Percentiles rank a stretch among this genome's conserved stretches.
These are phyloP conservation scores for Pseudolaguvia tuberculata DNA, from an alignment of 2,113 vertebrate genomes.

Conservation along the genomic window DNA sequence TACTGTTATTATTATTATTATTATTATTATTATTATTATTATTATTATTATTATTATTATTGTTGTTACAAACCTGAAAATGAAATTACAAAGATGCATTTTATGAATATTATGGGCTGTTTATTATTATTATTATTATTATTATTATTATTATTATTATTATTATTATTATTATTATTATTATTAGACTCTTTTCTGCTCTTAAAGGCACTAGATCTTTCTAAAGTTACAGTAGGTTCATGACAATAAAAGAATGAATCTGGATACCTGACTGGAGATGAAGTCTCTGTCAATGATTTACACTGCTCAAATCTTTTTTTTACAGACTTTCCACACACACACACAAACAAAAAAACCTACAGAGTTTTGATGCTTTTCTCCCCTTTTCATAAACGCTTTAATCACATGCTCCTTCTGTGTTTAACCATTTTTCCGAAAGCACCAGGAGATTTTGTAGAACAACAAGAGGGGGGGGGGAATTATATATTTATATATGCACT, in stretches of 20 bases:
- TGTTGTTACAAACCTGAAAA: background rate
- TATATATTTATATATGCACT: conserved; percentile 3
- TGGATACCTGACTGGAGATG: conserved; percentile 23
- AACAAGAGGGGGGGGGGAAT: background rate
- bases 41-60: background rate
- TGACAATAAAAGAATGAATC: conserved; percentile 52
- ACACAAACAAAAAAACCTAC: background rate
- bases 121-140: too few species aligned
- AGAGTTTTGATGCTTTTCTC: background rate
- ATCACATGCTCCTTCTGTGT: conserved; percentile 8
- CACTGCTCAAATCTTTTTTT: conserved; percentile 7
- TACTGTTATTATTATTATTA: too few species aligned
- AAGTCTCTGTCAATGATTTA: background rate
- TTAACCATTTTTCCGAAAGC: conserved; percentile 20
- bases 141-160: conserved; percentile 83
- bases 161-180: too few species aligned
- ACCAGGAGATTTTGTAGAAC: background rate
- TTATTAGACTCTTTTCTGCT: conserved; percentile 69
- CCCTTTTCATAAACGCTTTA: background rate
- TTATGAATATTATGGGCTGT: conserved; percentile 73
- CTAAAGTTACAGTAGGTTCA: conserved; percentile 66
- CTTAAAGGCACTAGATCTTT: conserved; percentile 95
- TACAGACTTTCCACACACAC: too few species aligned
- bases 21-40: too few species aligned
- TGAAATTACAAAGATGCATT: background rate